Evolutionary conservation across 2,888 invertebrate genomes (phyloP), one percentile per base, ranked within the genome.

Genomic region (Dynastes grantii): DNA sequence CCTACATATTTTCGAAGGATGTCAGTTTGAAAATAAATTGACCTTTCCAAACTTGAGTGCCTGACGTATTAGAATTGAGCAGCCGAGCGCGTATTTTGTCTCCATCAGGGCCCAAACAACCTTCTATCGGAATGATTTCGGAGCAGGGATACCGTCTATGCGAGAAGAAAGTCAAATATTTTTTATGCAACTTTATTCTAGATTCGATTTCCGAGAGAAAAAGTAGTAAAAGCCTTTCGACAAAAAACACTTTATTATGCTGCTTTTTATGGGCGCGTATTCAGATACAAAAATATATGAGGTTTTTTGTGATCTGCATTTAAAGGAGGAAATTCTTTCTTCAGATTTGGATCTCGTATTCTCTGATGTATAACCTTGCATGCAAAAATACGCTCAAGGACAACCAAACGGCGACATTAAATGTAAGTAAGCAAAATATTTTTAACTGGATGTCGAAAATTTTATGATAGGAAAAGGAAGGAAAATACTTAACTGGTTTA

Each of bases 21-120:
- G 83, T 83, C 83, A 81, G 80, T 78, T 81, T 78, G 79, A 83
- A 83, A 83, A 83, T 83, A 83, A 83, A 82, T 83, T 81, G 83
- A 82, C 83, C 83, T 83, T 82, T 82, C 83, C 79, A 79, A 81
- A 81, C 82, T 79, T 76, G 79, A 82, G 79, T 81, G 80, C 81
- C 78, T 78, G 79, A 80, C 76, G 80, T 81, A 81, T 82, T 82
- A 81, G 79, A 81, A 79, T 81, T 78, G 81, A 79, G 81, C 82
- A 79, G 81, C 79, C 79, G 80, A 80, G 80, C 81, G 81, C 79
- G 81, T 81, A 79, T 81, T 79, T 80, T 79, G 82, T 81, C 80
- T 80, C 81, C 79, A 70, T 63, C 71, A 63, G 29, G 70, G 49
- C 70, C 58, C 58, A 58, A 73, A 58, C 73, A 73, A 73, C 58